Percentiles rank a stretch among this genome's conserved stretches.
Conservation (phyloP, 2,113 vertebrate species). For the Potamarius usumacintae region DNA sequence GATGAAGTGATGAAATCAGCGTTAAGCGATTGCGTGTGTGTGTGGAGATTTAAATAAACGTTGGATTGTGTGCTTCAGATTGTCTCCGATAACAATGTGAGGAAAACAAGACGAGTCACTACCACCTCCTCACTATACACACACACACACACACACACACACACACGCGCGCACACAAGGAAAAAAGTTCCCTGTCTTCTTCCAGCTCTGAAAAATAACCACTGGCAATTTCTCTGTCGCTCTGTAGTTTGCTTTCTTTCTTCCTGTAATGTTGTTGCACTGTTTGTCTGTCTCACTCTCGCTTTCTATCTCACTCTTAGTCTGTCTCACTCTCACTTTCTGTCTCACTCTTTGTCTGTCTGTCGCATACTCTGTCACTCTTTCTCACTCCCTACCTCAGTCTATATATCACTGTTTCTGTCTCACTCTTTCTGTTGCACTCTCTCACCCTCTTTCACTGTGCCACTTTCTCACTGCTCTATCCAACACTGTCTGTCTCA, state of each 20-base stretch:
- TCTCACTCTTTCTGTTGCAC: not conserved
- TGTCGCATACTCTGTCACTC: not conserved
- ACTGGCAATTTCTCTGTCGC: not conserved
- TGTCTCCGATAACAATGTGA: constrained; percentile 13
- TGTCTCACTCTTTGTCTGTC: not conserved
- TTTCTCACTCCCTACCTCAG: not conserved
- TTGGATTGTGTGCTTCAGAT: not conserved
- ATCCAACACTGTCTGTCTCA: too few relatives aligned
- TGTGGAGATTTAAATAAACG: not conserved
- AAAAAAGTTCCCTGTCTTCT: not conserved
- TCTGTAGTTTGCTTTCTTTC: not conserved
- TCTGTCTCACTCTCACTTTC: not conserved
- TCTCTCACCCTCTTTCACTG: not conserved
- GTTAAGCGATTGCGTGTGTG: not conserved
- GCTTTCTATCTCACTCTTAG: not conserved
- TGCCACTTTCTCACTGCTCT: constrained; percentile 8
- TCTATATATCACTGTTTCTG: not conserved
- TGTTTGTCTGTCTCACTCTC: not conserved
- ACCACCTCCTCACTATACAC: constrained; percentile 19
- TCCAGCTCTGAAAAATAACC: not conserved
- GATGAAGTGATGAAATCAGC: constrained; percentile 15
- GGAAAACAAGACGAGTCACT: constrained; percentile 21
- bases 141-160: constrained; percentile 10
- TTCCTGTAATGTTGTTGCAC: not conserved
- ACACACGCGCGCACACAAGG: not conserved